Base-by-base conservation (phyloP, 2,797 vertebrate species). In the Botia almorhae region DNA sequence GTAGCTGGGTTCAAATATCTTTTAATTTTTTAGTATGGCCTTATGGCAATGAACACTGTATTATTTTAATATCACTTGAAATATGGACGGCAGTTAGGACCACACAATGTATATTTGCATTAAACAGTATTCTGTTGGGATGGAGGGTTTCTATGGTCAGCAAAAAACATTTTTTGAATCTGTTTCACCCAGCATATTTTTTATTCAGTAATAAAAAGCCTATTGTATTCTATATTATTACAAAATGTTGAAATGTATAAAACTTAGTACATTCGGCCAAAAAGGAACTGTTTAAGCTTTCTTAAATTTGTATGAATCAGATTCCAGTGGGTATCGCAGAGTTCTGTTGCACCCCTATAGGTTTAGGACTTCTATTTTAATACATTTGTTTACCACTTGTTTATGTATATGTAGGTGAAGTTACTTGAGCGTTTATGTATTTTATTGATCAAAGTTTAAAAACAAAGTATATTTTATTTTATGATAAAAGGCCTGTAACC, bases 211-310 rank as follows among this genome's bases (percentile, higher is more conserved):
- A 97, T 97, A 98, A 95, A 97, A 98, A 97, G 91, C 96, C 94
- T 98, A 98, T 98, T 98, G 98, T 98, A 97, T 97, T 98, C 96
- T 98, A 97, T 97, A 97, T 97, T 98, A 96, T 96, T 97, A 97
- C 94, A 92, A 94, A 94, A 94, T 87, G 93, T 89, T 89, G 92
- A 96, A 95, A 95, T 95, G 95, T 97, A 95, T 94, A 95, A 93
- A 95, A 95, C 95, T 93, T 94, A 95, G 92, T 93, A 93, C 91
- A 90, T 93, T 88, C 50, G 92, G 87, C 92, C 95, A 94, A 93
- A 93, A 94, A 95, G 92, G 94, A 95, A 95, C 92, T 85, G 92
- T 96, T 93, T 94, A 96, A 94, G 95, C 95, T 98, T 97, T 97
- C 94, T 97, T 95, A 96, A 85, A 95, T 98, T 97, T 98, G 95